Conservation (phyloP, 2,113 vertebrate genomes). For the Syngnathoides biaculeatus region DNA sequence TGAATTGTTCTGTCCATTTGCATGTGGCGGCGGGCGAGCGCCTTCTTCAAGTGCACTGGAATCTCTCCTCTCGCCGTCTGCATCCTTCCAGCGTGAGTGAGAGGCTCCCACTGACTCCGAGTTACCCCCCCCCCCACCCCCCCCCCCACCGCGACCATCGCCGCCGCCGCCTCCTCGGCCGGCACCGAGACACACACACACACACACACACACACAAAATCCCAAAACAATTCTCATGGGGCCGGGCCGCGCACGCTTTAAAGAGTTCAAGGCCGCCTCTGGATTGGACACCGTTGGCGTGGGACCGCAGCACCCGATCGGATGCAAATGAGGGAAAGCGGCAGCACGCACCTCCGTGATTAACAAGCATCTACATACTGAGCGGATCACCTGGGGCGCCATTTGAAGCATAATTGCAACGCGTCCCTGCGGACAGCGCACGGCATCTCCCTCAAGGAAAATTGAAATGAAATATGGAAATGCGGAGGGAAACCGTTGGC, state of each 20-base stretch:
- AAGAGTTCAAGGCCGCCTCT: slow-evolving; percentile 77
- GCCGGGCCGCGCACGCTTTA: slow-evolving; percentile 82
- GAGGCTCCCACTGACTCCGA: slow-evolving; percentile 56
- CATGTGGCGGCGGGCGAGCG: slow-evolving; percentile 57
- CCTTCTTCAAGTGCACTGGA: slow-evolving; percentile 61
- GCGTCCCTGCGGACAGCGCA: background rate
- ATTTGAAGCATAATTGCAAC: slow-evolving; percentile 7
- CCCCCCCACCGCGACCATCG: too few species aligned
- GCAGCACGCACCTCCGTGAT: slow-evolving; percentile 31
- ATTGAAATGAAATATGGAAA: background rate
- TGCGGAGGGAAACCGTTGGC: background rate
- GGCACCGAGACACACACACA: slow-evolving; percentile 72
- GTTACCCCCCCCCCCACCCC: too few species aligned
- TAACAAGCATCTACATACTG: slow-evolving; percentile 51
- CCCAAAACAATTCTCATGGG: slow-evolving; percentile 66
- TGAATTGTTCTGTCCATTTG: slow-evolving; percentile 67
- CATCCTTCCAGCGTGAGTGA: slow-evolving; percentile 68
- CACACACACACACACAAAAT: too few species aligned
- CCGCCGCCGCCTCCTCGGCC: slow-evolving; percentile 51
- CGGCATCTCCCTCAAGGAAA: background rate
- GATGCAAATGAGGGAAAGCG: slow-evolving; percentile 46
- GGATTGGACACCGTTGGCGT: slow-evolving; percentile 55
- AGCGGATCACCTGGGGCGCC: slow-evolving; percentile 17
- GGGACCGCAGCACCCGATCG: slow-evolving; percentile 48
- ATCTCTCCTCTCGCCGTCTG: slow-evolving; percentile 59